Evolutionary conservation across 2,797 vertebrate genomes (phyloP).

Genomic region (Anisognathus igniventris): DNA sequence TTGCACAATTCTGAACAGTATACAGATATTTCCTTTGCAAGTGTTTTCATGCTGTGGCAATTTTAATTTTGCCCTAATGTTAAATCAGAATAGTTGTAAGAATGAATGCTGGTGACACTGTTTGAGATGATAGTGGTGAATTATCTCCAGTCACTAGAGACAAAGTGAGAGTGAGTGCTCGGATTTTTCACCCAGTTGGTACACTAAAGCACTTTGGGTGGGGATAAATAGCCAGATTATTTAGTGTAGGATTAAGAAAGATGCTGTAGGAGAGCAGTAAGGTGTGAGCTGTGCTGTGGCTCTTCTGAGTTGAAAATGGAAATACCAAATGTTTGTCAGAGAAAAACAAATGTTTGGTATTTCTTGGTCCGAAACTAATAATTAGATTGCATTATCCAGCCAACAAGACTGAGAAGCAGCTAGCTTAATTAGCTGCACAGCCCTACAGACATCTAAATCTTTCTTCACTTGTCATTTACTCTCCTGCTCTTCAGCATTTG

Average conservation of each 20-base stretch:
- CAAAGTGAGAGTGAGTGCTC: neutral
- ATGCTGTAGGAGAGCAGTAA: neutral
- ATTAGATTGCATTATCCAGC: neutral
- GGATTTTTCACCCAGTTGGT: neutral
- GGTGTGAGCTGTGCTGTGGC: neutral
- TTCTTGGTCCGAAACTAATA: neutral
- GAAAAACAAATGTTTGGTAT: neutral
- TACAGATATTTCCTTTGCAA: neutral
- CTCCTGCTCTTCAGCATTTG: neutral
- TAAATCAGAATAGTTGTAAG: neutral
- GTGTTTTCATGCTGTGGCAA: neutral
- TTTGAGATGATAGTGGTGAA: neutral
- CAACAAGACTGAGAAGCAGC: neutral
- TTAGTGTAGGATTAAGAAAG: neutral
- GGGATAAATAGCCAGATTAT: neutral
- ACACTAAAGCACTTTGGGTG: neutral
- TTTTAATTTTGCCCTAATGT: neutral
- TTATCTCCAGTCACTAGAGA: neutral
- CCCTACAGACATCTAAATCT: neutral
- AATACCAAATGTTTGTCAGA: neutral
- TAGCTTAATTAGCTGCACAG: neutral
- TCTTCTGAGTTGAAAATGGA: neutral
- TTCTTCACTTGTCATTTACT: neutral
- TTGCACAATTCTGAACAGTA: neutral
- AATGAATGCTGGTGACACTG: neutral